Percentiles rank a stretch among this genome's conserved stretches.
These are phyloP conservation scores for Cartodere bifasciata DNA, from an alignment of 2,888 invertebrate species.

Conservation along the genomic window DNA sequence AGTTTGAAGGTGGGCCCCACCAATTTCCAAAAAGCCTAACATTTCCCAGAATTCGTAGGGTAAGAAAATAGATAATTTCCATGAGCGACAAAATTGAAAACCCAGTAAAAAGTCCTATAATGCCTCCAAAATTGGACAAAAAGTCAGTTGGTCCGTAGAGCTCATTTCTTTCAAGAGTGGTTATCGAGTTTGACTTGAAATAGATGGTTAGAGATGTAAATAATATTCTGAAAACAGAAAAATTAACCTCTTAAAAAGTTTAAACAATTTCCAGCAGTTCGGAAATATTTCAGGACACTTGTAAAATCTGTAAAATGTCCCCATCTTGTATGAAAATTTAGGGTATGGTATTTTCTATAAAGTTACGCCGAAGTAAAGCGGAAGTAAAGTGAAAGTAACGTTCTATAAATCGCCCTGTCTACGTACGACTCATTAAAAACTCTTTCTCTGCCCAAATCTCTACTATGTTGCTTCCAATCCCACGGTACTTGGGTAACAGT, in stretches of 20 bases:
- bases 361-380: too few species aligned
- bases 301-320: too few species aligned
- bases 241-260: too few species aligned
- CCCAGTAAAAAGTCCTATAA: conserved; percentile 39
- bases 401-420: too few species aligned
- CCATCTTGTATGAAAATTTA: too few species aligned
- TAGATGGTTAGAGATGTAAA: conserved; percentile 48
- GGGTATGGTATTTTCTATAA: too few species aligned
- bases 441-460: background rate
- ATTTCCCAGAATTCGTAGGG: conserved; percentile 29
- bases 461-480: conserved; percentile 36
- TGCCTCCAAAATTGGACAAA: conserved; percentile 55
- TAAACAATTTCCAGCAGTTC: too few species aligned
- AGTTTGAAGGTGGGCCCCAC: too few species aligned
- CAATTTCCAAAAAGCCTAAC: conserved; percentile 18
- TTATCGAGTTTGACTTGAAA: conserved; percentile 57
- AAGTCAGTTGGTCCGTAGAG: conserved; percentile 56
- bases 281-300: too few species aligned
- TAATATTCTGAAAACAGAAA: too few species aligned
- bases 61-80: conserved; percentile 40
- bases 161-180: conserved; percentile 53
- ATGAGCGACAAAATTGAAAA: conserved; percentile 33
- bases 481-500: conserved; percentile 51
- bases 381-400: too few species aligned
- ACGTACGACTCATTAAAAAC: too few species aligned